Evolutionary conservation across 1,140 invertebrate species (phyloP), one percentile per base, ranked within the genome.

Genomic region (Papilio dardanus): DNA sequence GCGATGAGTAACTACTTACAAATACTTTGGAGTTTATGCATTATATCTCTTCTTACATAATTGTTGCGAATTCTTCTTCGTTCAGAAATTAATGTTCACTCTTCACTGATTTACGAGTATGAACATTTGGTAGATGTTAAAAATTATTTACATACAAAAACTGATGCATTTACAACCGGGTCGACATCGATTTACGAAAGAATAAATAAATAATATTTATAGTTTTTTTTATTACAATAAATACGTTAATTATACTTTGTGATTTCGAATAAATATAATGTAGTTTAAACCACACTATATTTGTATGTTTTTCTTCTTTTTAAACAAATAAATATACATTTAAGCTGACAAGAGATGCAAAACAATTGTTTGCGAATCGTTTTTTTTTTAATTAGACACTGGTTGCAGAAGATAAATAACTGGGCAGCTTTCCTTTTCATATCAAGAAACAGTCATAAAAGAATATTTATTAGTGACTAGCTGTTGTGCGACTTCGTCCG

Each of bases 151-250:
- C 19, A 21, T 54, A 54, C 40, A 42, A 54, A n/a, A 54, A 21
- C 46, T 10, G 19, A 54, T 54, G 19, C 46, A 19, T 19, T 21
- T 54, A 54, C 19, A 54, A 21, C 21, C 7, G 19, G 8, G 8
- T 24, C 46, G 46, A 54, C 6, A 54, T 54, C 46, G 46, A 54
- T 54, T 54, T 21, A 54, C 21, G 19, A 54, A 46, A 46, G 42
- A 16, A 46, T 46, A 14, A 46, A 16, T 16, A 46, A 5, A 46
- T 12, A 46, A 16, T 16, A 46, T 46, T 46, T 46, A 46, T 46
- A 46, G 46, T 19, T 50, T 50, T 12, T n/a, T 37, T 16, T 46
- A 19, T 46, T 46, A 46, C 16, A 46, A 46, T 46, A 46, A 42
- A 42, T n/a, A 54, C 19, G 46, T 21, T 0, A 54, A 54, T 54